Evolutionary conservation across 2,888 invertebrate species (phyloP), one percentile per base, ranked within the genome.

Genomic region (Heliconius sara): DNA sequence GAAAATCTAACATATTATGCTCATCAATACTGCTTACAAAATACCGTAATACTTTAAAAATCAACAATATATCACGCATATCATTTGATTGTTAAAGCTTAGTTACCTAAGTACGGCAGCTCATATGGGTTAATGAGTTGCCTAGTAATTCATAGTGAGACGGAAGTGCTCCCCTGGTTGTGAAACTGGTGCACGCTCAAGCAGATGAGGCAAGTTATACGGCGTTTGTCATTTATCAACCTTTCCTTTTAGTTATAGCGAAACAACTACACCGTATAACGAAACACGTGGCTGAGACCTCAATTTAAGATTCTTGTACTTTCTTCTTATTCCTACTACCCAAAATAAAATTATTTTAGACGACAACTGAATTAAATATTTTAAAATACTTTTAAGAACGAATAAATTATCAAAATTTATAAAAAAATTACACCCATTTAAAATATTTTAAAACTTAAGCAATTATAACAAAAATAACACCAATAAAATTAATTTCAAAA

Each of bases 91-190:
- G 91, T 91, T 92, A 92, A 92, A 90, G 88, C 89, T 86, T 89
- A 90, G 89, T 90, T 91, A 92, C 92, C 90, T 91, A 86, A 86
- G 86, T 80, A 79, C 87, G 84, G 84, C 82, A 85, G 88, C 90
- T 90, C 89, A 91, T 93, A 88, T 91, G 91, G 92, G 92, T 92
- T 94, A 94, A 94, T 93, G 93, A 92, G 93, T 91, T 90, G 89
- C 85, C 90, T 88, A 89, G 90, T 93, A 93, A 93, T 93, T 93
- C 91, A 93, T 91, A 90, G 88, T 88, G 90, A 89, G 89, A 90
- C 88, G 90, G 88, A 91, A 90, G 83, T 86, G 85, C 87, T 88
- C 88, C 88, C 87, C 80, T 80, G 84, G 83, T 82, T 83, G 80
- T 79, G 83, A 84, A 83, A 83, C 83, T 83, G 79, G 80, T 79